phyloP scores from a whole-genome alignment of 2,888 invertebrate species.

The Drosophila recens region DNA sequence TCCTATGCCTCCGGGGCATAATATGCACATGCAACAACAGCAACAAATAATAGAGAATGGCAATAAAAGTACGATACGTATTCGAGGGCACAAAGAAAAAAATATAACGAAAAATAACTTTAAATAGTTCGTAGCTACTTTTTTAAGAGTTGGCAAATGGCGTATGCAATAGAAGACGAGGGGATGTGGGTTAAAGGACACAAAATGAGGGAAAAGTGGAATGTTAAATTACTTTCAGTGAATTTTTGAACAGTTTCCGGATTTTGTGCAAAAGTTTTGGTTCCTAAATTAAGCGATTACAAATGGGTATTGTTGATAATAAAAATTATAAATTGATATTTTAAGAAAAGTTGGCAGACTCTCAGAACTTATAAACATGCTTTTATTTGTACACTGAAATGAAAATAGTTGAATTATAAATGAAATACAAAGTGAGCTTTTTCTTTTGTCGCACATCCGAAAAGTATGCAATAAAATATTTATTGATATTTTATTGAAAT shows the following conservation, averaged over 20 bases:
- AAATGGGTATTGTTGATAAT: conserved; percentile 68
- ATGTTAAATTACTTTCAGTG: conserved; percentile 75
- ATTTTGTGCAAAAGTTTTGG: conserved; percentile 62
- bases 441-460: not conserved
- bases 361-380: conserved; percentile 3
- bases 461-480: conserved; percentile 15
- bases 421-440: not conserved
- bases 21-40: conserved; percentile 72
- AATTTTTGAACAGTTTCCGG: conserved; percentile 35
- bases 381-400: not conserved
- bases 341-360: conserved; percentile 28
- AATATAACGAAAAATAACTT: conserved; percentile 54
- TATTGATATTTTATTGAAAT: not conserved
- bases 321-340: conserved; percentile 67
- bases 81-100: conserved; percentile 44
- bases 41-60: conserved; percentile 76
- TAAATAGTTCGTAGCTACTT: conserved; percentile 74
- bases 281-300: conserved; percentile 77
- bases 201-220: conserved; percentile 28
- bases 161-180: conserved; percentile 18
- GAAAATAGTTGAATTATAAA: not conserved
- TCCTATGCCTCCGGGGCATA: conserved; percentile 77
- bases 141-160: conserved; percentile 64
- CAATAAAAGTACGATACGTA: conserved; percentile 79
- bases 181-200: not conserved